phyloP scores from a whole-genome alignment of 30 jellyfish, hydroid and myxozoan species.

The Nemopilema nomurai region DNA sequence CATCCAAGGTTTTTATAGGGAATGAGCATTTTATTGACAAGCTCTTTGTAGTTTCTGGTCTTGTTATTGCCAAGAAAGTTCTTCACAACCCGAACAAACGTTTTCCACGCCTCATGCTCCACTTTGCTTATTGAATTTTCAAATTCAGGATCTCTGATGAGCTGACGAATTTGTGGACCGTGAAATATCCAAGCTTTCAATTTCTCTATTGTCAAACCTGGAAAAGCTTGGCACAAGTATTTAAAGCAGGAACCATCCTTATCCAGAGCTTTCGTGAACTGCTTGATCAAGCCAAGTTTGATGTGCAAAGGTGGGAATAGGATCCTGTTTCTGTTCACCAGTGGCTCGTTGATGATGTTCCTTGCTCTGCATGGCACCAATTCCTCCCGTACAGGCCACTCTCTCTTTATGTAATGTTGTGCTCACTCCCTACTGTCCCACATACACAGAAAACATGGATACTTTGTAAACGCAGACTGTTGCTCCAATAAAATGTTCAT shows the following conservation, averaged over 20 bases:
- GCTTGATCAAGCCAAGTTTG: conserved; percentile 53
- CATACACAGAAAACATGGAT: conserved; percentile 47
- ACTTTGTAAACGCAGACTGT: conserved; percentile 54
- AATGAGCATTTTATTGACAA: conserved; percentile 18
- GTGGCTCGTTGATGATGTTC: conserved; percentile 38
- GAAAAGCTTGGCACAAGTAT: conserved; percentile 34
- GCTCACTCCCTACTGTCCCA: conserved; percentile 28
- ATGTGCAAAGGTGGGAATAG: conserved; percentile 50
- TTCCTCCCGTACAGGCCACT: conserved; percentile 38
- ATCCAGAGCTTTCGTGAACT: conserved; percentile 39
- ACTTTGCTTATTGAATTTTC: conserved; percentile 24
- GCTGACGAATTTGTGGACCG: conserved; percentile 61
- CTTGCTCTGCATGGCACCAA: conserved; percentile 17
- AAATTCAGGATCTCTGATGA: conserved; percentile 40
- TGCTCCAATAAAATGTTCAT: conserved; percentile 26
- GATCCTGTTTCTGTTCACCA: conserved; percentile 34
- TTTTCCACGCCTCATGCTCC: conserved; percentile 27
- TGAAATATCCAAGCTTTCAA: conserved; percentile 42
- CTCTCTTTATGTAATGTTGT: conserved; percentile 22
- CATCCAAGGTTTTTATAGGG: conserved; percentile 18
- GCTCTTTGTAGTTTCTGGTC: conserved; percentile 15
- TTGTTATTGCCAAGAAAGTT: conserved; percentile 34
- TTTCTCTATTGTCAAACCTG: conserved; percentile 18
- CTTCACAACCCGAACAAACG: conserved; percentile 14
- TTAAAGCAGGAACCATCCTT: conserved; percentile 35